These are phyloP conservation scores for Callocephalon fimbriatum DNA, from an alignment of 2,113 vertebrate species.

Conservation along the genomic window DNA sequence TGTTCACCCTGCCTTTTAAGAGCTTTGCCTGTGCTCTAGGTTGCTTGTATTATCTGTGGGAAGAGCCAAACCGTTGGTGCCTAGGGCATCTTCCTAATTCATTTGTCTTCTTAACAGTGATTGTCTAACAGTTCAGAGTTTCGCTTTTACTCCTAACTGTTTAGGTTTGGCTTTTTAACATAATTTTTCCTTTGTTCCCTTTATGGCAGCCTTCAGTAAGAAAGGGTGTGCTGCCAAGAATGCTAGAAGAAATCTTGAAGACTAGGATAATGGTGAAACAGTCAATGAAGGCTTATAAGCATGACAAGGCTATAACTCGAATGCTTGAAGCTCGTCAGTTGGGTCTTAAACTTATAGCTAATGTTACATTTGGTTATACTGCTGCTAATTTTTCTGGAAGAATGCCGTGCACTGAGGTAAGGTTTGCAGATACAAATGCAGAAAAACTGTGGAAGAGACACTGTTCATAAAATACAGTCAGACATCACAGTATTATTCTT, in stretches of 20 bases:
- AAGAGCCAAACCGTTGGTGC: background rate
- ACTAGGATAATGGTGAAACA: slow-evolving; percentile 97
- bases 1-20: background rate
- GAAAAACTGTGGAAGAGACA: background rate
- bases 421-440: background rate
- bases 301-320: slow-evolving; percentile 88
- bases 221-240: slow-evolving; percentile 92
- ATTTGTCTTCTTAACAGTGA: background rate
- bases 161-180: background rate
- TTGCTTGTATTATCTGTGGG: background rate
- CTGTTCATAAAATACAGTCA: background rate
- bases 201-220: slow-evolving; percentile 87
- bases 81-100: background rate
- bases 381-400: slow-evolving; percentile 94
- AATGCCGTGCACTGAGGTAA: slow-evolving; percentile 95
- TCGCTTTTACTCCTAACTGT: background rate
- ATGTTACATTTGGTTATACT: slow-evolving; percentile 95
- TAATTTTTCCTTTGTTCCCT: background rate
- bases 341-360: slow-evolving; percentile 97
- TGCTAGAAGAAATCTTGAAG: slow-evolving; percentile 96
- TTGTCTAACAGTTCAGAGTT: background rate
- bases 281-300: slow-evolving; percentile 90
- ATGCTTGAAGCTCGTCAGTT: slow-evolving; percentile 94
- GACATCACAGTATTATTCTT: background rate
- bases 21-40: background rate